A percentile compares a stretch with the other conserved stretches of the same genome.
Evolutionary conservation across 2,113 vertebrate species (phyloP).

Genomic region (Gymnorhina tibicen): DNA sequence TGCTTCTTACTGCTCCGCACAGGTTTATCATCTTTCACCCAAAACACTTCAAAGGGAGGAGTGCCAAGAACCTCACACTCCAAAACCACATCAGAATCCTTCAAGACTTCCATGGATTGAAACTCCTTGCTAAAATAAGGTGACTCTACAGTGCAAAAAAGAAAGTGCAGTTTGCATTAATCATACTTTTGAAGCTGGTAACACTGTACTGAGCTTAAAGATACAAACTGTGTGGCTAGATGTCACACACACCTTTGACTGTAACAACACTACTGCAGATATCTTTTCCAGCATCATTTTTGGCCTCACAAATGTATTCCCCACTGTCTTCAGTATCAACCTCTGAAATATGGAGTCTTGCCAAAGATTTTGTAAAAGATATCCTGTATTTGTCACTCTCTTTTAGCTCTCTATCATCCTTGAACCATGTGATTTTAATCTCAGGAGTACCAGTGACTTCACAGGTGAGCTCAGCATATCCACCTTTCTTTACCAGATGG

Average conservation of each 20-base stretch:
- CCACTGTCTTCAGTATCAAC: constrained; percentile 84
- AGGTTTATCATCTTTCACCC: constrained; percentile 87
- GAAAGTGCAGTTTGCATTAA: constrained; percentile 46
- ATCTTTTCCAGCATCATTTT: constrained; percentile 93
- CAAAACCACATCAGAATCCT: constrained; percentile 88
- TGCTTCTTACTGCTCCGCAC: constrained; percentile 90
- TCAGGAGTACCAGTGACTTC: constrained; percentile 89
- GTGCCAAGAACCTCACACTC: constrained; percentile 89
- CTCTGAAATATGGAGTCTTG: constrained; percentile 75
- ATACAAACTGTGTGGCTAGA: not conserved
- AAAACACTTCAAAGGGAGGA: constrained; percentile 86
- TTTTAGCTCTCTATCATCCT: constrained; percentile 86
- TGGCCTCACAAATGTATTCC: constrained; percentile 89
- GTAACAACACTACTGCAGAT: constrained; percentile 86
- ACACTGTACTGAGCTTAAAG: not conserved
- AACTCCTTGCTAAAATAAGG: constrained; percentile 89
- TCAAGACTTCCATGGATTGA: constrained; percentile 88
- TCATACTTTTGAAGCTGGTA: not conserved
- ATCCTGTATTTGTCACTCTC: constrained; percentile 80
- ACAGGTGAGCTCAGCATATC: constrained; percentile 80
- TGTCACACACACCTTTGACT: constrained; percentile 90
- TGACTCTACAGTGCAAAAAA: constrained; percentile 79
- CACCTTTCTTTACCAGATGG: constrained; percentile 82
- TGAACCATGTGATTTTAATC: constrained; percentile 91
- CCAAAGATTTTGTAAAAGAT: constrained; percentile 74